Evolutionary conservation across 2,797 vertebrate species (phyloP), one percentile per base, ranked within the genome.

Genomic region (Varecia variegata): DNA sequence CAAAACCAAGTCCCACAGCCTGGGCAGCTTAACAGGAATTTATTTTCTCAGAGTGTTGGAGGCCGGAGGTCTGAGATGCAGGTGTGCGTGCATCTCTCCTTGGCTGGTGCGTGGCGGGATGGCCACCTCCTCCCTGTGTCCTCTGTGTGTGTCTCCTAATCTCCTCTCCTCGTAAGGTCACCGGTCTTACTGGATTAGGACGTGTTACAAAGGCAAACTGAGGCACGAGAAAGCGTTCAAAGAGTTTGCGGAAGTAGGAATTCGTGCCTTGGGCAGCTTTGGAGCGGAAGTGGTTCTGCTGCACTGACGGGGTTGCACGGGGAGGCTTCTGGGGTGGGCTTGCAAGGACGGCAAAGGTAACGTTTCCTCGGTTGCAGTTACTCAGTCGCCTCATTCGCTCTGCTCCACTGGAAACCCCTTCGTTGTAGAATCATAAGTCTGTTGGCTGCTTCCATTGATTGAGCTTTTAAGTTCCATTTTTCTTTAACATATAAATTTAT

Each of bases 231-330:
- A 32, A 15, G 38, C 38, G 50, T 21, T 54, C 47, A 87, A 47
- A 25, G 62, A 32, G 38, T 32, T 30, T 40, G 18, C 70, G 30
- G 15, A 25, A 68, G 20, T 0, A 8, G 1, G 40, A 23, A 43
- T 40, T 71, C 18, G 13, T 30, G n/a, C 12, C 25, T 54, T 30
- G 30, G 47, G 12, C 21, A 79, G 87, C 70, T 20, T 30, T 40
- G n/a, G 35, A n/a, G 20, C 52, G 45, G 30, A n/a, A 30, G 32
- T 83, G 80, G 58, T 56, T 60, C 13, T 17, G 27, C 20, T 30
- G 20, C 9, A 10, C 79, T 5, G 2, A 15, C 6, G n/a, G 50
- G 32, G 47, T 38, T 0, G 6, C 5, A 1, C 10, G 3, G 32
- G 38, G 13, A 21, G 5, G 3, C 25, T 45, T 56, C 15, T 27